Conservation (phyloP, 2,888 invertebrate species). For the Salpingus planirostris region DNA sequence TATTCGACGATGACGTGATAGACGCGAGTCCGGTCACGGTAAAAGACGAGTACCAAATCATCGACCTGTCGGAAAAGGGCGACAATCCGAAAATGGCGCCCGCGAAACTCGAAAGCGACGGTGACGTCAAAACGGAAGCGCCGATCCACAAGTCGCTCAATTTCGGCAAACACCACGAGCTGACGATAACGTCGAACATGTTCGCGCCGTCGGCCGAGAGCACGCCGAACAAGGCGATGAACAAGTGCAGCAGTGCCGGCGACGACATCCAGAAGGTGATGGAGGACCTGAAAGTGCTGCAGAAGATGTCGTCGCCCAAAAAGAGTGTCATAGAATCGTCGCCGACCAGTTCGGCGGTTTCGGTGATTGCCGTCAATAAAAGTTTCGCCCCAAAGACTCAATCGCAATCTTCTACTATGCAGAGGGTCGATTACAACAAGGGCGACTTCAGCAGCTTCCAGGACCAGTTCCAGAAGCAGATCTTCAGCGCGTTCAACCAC, state of each 20-base stretch:
- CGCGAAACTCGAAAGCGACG: too few relatives aligned
- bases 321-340: conserved; percentile 7
- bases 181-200: too few relatives aligned
- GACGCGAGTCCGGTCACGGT: too few relatives aligned
- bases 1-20: too few relatives aligned
- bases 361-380: conserved; percentile 38
- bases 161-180: too few relatives aligned
- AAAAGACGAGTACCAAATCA: too few relatives aligned
- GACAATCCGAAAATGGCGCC: too few relatives aligned
- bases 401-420: conserved; percentile 7
- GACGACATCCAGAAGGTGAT: conserved; percentile 44
- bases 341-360: conserved; percentile 33
- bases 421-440: conserved; percentile 14
- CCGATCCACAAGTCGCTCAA: too few relatives aligned
- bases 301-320: conserved; percentile 38
- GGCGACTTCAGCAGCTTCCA: conserved; percentile 30
- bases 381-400: conserved; percentile 28
- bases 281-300: conserved; percentile 43
- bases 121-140: conserved; percentile 5
- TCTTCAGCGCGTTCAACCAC: conserved; percentile 27
- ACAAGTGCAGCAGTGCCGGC: conserved; percentile 22
- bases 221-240: too few relatives aligned
- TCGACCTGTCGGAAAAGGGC: too few relatives aligned
- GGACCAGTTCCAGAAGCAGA: conserved; percentile 39
- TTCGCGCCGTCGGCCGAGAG: too few relatives aligned